Percentiles rank a stretch among this genome's conserved stretches.
These are phyloP conservation scores for Falco columbarius DNA, from an alignment of 2,797 vertebrate species.

Conservation along the genomic window DNA sequence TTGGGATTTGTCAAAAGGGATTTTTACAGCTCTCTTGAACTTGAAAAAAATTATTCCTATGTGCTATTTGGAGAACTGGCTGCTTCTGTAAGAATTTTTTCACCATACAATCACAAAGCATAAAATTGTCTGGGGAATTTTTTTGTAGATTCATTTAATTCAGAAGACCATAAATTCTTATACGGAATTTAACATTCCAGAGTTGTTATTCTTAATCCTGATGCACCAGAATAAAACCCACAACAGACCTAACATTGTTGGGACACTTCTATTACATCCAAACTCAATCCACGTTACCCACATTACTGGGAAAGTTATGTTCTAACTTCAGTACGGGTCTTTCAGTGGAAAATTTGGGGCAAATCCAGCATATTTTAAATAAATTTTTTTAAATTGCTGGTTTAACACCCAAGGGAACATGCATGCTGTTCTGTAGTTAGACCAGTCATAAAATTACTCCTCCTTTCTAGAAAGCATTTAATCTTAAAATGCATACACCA, in stretches of 20 bases:
- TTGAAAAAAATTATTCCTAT: not conserved
- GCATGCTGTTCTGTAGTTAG: not conserved
- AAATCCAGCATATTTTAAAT: not conserved
- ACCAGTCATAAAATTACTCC: not conserved
- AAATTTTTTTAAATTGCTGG: not conserved
- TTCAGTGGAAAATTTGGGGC: not conserved
- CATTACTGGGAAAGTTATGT: not conserved
- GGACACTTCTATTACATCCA: not conserved
- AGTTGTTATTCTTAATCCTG: not conserved
- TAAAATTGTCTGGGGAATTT: not conserved
- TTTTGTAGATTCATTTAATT: not conserved
- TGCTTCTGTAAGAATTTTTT: not conserved
- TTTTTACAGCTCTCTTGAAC: conserved; percentile 1
- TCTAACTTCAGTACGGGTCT: not conserved
- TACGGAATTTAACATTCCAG: not conserved
- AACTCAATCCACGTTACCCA: not conserved
- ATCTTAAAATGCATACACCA: not conserved
- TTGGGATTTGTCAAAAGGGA: not conserved
- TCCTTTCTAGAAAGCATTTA: not conserved
- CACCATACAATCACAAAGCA: not conserved
- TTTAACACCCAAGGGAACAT: not conserved
- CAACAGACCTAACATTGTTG: not conserved
- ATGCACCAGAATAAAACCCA: not conserved
- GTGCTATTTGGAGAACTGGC: not conserved
- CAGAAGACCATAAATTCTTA: not conserved